Evolutionary conservation across 2,797 vertebrate species (phyloP).

Genomic region (Poeciliopsis gracilis): DNA sequence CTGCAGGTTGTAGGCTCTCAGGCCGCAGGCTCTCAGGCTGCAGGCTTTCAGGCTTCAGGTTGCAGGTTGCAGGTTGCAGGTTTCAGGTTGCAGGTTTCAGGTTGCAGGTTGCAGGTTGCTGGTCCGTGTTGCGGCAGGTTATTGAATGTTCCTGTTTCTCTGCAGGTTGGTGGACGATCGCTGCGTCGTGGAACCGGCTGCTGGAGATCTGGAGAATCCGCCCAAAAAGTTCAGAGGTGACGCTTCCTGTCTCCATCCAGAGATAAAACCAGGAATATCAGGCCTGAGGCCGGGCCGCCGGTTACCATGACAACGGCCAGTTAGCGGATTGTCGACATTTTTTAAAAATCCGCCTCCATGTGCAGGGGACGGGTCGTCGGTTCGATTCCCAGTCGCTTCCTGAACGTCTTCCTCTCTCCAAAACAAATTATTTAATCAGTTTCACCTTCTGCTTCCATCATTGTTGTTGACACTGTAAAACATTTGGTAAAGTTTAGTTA

Average conservation of each 20-base stretch:
- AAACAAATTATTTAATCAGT: neutral
- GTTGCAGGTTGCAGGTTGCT: neutral
- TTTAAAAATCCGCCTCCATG: too few species aligned
- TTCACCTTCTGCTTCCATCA: neutral
- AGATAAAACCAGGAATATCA: neutral
- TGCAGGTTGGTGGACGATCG: conserved; percentile 95
- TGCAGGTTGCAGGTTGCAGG: neutral
- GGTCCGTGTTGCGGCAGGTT: neutral
- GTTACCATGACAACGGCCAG: too few species aligned
- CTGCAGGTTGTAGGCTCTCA: too few species aligned
- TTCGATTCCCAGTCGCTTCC: neutral
- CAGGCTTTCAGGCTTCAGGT: too few species aligned
- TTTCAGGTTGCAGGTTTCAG: too few species aligned
- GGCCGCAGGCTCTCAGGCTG: too few species aligned
- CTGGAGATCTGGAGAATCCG: conserved; percentile 94
- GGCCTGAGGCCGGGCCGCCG: too few species aligned
- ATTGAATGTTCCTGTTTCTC: neutral
- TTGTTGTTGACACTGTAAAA: neutral
- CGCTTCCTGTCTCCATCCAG: neutral
- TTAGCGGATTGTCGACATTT: too few species aligned
- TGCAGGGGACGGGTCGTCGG: too few species aligned
- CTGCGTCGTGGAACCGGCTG: conserved; percentile 93
- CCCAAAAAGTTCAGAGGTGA: conserved; percentile 98
- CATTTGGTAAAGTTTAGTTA: neutral
- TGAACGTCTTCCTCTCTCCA: neutral